Percentiles rank a stretch among this genome's conserved stretches.
Conservation (phyloP, 2,113 vertebrate genomes). For the Anthoscopus minutus region DNA sequence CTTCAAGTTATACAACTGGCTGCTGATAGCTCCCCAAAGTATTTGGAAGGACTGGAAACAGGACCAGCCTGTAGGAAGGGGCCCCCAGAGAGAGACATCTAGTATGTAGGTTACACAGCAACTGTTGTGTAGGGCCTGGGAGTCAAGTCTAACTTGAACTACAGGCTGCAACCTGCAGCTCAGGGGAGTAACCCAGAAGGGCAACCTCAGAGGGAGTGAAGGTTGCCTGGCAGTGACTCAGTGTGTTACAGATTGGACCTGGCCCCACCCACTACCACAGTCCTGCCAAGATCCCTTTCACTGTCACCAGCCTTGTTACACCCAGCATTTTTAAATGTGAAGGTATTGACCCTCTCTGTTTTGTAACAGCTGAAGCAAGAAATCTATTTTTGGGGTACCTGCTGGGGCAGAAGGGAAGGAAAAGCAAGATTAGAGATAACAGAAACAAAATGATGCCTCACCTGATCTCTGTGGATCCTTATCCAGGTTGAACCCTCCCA, state of each 20-base stretch:
- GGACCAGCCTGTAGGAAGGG: accelerated
- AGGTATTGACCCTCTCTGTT: not conserved
- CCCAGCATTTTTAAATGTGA: not conserved
- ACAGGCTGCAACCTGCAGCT: not conserved
- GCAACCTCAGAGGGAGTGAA: not conserved
- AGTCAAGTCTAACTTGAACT: not conserved
- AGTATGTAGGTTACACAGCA: not conserved
- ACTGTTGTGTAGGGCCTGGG: not conserved
- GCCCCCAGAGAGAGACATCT: not conserved
- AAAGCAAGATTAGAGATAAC: not conserved
- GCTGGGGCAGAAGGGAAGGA: not conserved
- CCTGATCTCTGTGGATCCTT: conserved; percentile 87
- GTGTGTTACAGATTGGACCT: not conserved
- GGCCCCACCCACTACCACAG: not conserved
- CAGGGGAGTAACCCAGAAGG: not conserved
- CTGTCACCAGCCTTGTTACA: not conserved
- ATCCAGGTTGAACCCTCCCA: conserved; percentile 74
- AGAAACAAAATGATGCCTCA: not conserved
- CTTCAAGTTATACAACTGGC: not conserved
- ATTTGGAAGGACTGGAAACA: not conserved
- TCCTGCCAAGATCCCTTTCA: not conserved
- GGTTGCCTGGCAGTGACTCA: not conserved
- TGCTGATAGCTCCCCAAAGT: not conserved
- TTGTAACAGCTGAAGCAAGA: not conserved
- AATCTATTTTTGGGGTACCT: not conserved